Percentiles rank a stretch among this genome's conserved stretches.
phyloP scores from a whole-genome alignment of 2,797 vertebrate genomes.

The Orestias chungarensis region DNA sequence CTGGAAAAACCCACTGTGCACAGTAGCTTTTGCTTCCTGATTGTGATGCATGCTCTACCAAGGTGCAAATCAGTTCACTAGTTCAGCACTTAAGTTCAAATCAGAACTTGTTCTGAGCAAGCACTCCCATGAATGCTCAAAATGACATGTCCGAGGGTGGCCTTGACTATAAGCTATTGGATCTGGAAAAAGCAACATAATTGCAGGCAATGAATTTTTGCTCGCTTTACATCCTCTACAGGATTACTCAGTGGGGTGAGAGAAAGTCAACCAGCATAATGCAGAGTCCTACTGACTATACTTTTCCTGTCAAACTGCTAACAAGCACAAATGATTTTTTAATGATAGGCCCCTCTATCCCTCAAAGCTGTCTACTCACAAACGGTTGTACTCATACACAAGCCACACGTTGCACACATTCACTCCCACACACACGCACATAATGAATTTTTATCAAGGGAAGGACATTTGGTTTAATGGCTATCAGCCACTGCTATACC shows the following conservation, averaged over 20 bases:
- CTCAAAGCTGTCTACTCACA: conserved; percentile 64
- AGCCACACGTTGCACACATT: conserved; percentile 20
- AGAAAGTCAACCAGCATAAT: conserved; percentile 70
- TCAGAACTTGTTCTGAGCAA: conserved; percentile 53
- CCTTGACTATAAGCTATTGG: conserved; percentile 49
- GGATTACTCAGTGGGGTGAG: conserved; percentile 64
- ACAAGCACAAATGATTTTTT: conserved; percentile 80
- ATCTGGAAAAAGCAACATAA: conserved; percentile 64
- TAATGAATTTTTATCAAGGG: conserved; percentile 72
- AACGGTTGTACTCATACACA: conserved; percentile 34
- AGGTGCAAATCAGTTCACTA: conserved; percentile 69
- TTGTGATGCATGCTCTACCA: conserved; percentile 56
- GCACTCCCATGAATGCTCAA: conserved; percentile 51
- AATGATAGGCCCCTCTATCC: conserved; percentile 73
- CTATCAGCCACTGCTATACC: conserved; percentile 63
- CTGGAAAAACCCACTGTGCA: conserved; percentile 43
- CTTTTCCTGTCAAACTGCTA: conserved; percentile 76
- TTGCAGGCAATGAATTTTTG: conserved; percentile 61
- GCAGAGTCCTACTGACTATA: conserved; percentile 72
- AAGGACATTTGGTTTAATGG: conserved; percentile 68
- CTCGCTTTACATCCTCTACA: conserved; percentile 64
- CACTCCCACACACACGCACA: conserved; percentile 56
- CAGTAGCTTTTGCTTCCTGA: conserved; percentile 55
- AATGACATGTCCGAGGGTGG: conserved; percentile 69
- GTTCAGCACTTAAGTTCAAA: conserved; percentile 61